Conservation (phyloP, 2,888 invertebrate species). For the Himalopsyche kuldschensis region DNA sequence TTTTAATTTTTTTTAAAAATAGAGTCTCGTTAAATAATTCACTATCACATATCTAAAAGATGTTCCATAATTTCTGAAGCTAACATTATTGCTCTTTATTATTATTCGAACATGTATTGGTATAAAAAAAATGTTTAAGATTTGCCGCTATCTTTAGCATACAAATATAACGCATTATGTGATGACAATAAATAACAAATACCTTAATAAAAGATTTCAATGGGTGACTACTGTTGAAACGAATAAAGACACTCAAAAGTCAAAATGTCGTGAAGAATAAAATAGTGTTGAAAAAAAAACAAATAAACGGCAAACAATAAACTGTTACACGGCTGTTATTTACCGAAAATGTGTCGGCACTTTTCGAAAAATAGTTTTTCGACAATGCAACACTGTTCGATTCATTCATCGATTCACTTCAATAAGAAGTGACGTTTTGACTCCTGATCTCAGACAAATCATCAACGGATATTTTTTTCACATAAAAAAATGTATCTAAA, state of each 20-base stretch:
- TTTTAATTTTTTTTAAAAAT: too few relatives aligned
- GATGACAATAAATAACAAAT: conserved; percentile 30
- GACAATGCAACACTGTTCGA: conserved; percentile 22
- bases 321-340: conserved; percentile 26
- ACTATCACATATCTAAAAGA: too few relatives aligned
- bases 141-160: neutral
- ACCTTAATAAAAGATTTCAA: conserved; percentile 5
- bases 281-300: conserved; percentile 6
- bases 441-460: neutral
- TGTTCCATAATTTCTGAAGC: too few relatives aligned
- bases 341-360: conserved; percentile 31
- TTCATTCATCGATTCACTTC: conserved; percentile 33
- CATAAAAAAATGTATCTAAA: too few relatives aligned
- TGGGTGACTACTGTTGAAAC: neutral
- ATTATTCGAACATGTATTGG: neutral
- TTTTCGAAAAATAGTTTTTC: conserved; percentile 13
- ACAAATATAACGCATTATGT: conserved; percentile 1
- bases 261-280: conserved; percentile 11
- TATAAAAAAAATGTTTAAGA: neutral
- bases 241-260: conserved; percentile 30
- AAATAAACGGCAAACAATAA: conserved; percentile 27
- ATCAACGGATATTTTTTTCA: neutral
- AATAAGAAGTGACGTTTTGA: conserved; percentile 15
- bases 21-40: too few relatives aligned
- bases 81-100: too few relatives aligned